Percentiles rank a stretch among this genome's conserved stretches.
Conservation (phyloP, 2,888 invertebrate genomes). For the Phaedon cochleariae region DNA sequence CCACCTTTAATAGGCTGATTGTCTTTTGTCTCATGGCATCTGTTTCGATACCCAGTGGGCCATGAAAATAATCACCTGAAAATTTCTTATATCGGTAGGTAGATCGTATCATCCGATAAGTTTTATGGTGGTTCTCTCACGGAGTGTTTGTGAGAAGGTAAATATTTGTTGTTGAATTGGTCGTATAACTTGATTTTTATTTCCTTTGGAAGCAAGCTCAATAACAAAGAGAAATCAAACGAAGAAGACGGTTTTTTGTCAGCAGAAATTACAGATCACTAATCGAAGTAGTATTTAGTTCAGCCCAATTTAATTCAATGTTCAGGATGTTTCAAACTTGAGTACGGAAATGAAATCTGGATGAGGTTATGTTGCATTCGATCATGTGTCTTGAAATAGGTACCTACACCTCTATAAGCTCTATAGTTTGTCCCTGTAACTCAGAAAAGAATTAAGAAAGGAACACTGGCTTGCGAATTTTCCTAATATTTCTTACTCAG, state of each 20-base stretch:
- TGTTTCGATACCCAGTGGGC: slow-evolving; percentile 57
- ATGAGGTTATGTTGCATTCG: no score
- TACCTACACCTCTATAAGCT: no score
- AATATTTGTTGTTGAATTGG: background rate
- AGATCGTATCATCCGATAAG: slow-evolving; percentile 9
- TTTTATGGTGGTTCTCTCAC: background rate
- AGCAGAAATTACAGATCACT: no score
- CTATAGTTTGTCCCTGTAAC: no score
- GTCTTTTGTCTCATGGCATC: slow-evolving; percentile 63
- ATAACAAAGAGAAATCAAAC: background rate
- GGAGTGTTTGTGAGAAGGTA: background rate
- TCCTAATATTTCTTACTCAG: no score
- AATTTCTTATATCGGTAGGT: slow-evolving; percentile 19
- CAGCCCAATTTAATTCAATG: no score
- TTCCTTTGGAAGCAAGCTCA: background rate
- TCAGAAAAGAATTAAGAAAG: no score
- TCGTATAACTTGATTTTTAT: background rate
- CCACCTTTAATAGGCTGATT: slow-evolving; percentile 64
- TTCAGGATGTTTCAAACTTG: no score
- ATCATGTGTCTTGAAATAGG: no score
- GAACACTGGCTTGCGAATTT: no score
- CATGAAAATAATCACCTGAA: slow-evolving; percentile 50
- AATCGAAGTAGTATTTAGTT: no score
- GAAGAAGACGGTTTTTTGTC: background rate
- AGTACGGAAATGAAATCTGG: no score